phyloP scores from a whole-genome alignment of 2,797 vertebrate genomes.

The Micrastur ruficollis region DNA sequence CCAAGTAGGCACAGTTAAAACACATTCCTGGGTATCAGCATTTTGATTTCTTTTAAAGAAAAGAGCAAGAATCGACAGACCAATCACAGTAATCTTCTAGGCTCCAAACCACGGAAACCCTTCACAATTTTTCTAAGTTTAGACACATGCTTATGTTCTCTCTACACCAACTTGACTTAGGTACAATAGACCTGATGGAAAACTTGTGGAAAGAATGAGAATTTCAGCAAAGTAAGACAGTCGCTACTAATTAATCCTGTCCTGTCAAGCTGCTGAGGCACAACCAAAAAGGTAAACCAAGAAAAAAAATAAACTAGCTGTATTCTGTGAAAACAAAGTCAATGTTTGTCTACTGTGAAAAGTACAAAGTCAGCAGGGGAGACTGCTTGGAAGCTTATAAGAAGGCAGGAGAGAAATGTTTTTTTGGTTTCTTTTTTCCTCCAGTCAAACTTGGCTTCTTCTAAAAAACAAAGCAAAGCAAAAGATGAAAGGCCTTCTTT shows the following conservation, averaged over 20 bases:
- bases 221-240: background rate
- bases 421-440: conserved; percentile 38
- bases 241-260: conserved; percentile 3
- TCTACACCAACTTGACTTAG: background rate
- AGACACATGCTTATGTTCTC: background rate
- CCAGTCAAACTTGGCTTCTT: conserved; percentile 50
- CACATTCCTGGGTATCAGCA: background rate
- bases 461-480: conserved; percentile 54
- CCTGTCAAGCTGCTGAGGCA: background rate
- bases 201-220: background rate
- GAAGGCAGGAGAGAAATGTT: conserved; percentile 11
- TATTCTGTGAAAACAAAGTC: conserved; percentile 47
- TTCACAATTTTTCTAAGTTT: background rate
- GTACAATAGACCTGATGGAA: background rate
- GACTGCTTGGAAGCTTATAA: conserved; percentile 23
- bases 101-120: background rate
- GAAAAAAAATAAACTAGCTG: background rate
- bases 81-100: background rate
- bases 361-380: conserved; percentile 60
- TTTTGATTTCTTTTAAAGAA: background rate
- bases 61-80: background rate
- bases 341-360: conserved; percentile 57
- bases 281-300: conserved; percentile 14
- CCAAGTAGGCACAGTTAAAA: background rate
- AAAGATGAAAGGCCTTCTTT: conserved; percentile 53